These are phyloP conservation scores for Lycia hirtaria DNA, from an alignment of 2,888 invertebrate genomes.

Conservation along the genomic window DNA sequence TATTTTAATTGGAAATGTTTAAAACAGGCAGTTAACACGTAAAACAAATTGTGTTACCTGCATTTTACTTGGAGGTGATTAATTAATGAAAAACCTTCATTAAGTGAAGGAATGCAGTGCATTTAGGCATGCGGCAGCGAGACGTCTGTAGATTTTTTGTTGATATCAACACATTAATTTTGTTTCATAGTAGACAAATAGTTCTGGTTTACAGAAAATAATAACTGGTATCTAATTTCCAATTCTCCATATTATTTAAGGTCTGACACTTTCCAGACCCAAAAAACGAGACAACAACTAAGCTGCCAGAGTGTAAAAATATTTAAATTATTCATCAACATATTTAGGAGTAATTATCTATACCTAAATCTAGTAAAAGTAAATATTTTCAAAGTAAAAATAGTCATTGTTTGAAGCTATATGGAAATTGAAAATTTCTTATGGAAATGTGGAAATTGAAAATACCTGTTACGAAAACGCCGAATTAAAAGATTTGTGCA, in stretches of 20 bases:
- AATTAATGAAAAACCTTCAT: constrained; percentile 12
- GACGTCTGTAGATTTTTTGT: constrained; percentile 43
- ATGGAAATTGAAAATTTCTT: no score
- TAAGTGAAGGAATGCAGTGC: constrained; percentile 43
- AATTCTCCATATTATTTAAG: background rate
- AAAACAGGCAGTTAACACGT: background rate
- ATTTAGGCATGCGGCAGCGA: constrained; percentile 57
- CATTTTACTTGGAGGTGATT: constrained; percentile 12
- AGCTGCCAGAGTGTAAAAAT: no score
- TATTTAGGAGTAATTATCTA: no score
- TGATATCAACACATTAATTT: background rate
- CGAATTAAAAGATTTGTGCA: no score
- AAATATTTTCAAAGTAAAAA: no score
- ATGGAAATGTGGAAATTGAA: no score
- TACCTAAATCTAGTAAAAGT: no score
- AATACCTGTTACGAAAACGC: no score
- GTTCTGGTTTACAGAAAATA: constrained; percentile 6
- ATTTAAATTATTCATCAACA: no score
- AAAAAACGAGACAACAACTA: no score
- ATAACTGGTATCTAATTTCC: constrained; percentile 12
- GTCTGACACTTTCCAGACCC: no score
- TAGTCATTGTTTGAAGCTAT: no score
- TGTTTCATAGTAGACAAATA: constrained; percentile 24
- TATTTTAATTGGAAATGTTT: constrained; percentile 27
- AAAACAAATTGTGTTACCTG: constrained; percentile 6